These are phyloP conservation scores for Podilymbus podiceps DNA, from an alignment of 2,113 vertebrate species.

Conservation along the genomic window DNA sequence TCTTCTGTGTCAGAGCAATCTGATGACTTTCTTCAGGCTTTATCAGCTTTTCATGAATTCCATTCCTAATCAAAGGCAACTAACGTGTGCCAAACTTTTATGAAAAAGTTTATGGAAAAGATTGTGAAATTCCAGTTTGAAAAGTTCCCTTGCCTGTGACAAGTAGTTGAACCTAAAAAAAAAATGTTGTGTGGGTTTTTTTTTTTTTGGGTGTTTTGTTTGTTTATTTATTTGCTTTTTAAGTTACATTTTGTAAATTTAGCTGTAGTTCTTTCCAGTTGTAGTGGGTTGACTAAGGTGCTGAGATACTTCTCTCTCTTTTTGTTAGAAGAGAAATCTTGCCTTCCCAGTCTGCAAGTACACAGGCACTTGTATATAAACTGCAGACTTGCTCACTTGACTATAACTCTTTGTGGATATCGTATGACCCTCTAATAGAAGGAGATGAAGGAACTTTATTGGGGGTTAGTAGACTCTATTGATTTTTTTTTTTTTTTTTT, in stretches of 20 bases:
- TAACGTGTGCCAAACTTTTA: not conserved
- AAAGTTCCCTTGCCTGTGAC: not conserved
- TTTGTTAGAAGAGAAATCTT: not conserved
- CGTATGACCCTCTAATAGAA: not conserved
- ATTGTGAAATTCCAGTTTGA: not conserved
- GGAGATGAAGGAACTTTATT: not conserved
- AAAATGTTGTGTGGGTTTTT: no score
- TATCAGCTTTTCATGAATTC: not conserved
- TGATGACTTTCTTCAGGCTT: not conserved
- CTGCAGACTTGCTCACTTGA: not conserved
- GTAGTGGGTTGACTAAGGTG: not conserved
- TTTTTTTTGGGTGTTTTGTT: no score
- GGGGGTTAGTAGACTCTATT: not conserved
- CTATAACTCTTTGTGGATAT: not conserved
- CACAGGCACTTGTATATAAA: not conserved
- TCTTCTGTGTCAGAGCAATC: not conserved
- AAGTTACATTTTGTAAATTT: not conserved
- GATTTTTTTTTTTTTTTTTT: not conserved
- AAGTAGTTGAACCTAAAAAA: not conserved
- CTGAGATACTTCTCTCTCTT: not conserved
- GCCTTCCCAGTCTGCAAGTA: not conserved
- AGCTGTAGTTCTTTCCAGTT: not conserved
- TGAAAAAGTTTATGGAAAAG: fast-evolving
- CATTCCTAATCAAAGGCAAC: not conserved
- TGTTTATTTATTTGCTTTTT: not conserved